phyloP scores from a whole-genome alignment of 2,797 vertebrate species.

The Neosilurus mollespiculum region DNA sequence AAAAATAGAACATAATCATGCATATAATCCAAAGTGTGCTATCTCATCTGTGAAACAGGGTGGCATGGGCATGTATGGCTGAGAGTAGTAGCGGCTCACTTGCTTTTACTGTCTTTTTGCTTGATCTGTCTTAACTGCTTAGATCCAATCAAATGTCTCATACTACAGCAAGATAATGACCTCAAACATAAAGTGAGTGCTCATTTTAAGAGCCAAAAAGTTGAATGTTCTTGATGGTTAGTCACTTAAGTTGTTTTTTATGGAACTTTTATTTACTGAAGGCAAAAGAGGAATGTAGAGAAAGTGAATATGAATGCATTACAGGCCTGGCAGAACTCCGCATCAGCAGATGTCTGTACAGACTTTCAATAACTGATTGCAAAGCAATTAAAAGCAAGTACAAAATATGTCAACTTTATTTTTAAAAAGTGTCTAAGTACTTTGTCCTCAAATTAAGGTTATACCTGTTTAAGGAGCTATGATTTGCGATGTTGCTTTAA shows the following conservation, averaged over 20 bases:
- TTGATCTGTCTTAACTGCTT: conserved; percentile 26
- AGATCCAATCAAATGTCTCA: conserved; percentile 20
- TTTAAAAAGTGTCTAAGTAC: neutral
- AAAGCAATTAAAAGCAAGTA: neutral
- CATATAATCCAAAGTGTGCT: conserved; percentile 8
- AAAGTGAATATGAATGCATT: neutral
- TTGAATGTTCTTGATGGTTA: conserved; percentile 15
- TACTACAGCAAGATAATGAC: conserved; percentile 26
- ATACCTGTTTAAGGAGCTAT: neutral
- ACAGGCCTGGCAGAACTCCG: neutral
- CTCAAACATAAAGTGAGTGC: conserved; percentile 9
- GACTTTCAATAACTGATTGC: neutral
- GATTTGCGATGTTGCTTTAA: neutral
- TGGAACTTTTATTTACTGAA: conserved; percentile 16
- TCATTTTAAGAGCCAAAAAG: conserved; percentile 7
- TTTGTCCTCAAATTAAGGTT: neutral
- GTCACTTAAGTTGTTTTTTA: conserved; percentile 20
- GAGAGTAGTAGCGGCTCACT: conserved; percentile 21
- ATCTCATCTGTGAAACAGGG: conserved; percentile 34
- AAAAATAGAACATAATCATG: conserved; percentile 26
- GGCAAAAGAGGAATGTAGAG: neutral
- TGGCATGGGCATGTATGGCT: conserved; percentile 18
- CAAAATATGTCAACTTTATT: neutral
- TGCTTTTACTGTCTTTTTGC: conserved; percentile 31
- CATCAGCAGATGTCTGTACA: neutral